These are phyloP conservation scores for Lamellibrachia luymesi DNA, from an alignment of 1,140 invertebrate genomes.

Conservation along the genomic window DNA sequence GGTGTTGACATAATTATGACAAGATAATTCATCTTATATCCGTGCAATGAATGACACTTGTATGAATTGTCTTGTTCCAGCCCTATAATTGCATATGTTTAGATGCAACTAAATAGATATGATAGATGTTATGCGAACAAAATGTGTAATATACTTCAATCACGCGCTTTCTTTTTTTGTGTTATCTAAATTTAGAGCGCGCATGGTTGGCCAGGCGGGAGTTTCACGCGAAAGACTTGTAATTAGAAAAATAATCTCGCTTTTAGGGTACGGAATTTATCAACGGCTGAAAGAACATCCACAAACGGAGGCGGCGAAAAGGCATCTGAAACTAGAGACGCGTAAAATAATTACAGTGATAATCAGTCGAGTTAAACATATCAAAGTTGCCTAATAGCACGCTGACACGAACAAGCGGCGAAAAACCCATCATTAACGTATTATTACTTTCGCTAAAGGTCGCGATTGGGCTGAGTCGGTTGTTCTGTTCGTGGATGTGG, in stretches of 20 bases:
- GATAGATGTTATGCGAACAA: background rate
- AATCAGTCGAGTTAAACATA: conserved; percentile 1
- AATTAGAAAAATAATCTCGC: background rate
- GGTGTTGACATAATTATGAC: background rate
- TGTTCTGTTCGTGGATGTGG: background rate
- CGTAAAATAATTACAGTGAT: background rate
- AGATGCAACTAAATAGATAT: background rate
- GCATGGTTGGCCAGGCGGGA: background rate
- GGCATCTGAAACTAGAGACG: background rate
- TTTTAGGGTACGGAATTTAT: background rate
- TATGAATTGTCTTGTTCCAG: too few species aligned
- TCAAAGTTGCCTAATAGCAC: background rate
- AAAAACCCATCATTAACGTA: background rate
- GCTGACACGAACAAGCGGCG: background rate
- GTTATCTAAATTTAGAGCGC: background rate
- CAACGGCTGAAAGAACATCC: background rate
- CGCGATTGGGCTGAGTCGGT: background rate
- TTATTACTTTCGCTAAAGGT: conserved; percentile 5
- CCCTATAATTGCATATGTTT: background rate
- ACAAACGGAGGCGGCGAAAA: background rate
- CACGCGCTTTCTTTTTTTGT: background rate
- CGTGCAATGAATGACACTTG: background rate
- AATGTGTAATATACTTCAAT: background rate
- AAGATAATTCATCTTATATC: background rate
- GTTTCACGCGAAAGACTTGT: background rate